Base-by-base conservation (phyloP, 2,888 invertebrate species). In the Helobdella robusta region DNA sequence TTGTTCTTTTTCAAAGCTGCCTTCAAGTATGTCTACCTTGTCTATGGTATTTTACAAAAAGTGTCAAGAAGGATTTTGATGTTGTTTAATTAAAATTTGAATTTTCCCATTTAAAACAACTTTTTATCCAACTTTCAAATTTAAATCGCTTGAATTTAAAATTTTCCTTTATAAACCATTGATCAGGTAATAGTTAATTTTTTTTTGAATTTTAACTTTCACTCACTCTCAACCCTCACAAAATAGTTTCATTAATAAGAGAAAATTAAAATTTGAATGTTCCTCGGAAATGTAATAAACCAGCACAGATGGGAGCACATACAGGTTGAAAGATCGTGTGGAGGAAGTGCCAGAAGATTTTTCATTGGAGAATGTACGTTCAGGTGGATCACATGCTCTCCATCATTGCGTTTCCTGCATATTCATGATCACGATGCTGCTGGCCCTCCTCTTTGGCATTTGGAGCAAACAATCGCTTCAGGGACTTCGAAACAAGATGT, bases 41-140 rank as follows among this genome's bases (percentile, higher is more conserved):
- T 93, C 69, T 93, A 92, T 77, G 94, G 90, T 56, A 92, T 91
- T 90, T 84, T 95, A 82, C 95, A 97, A 80, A 84, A 92, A n/a
- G 82, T 93, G 72, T 91, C 93, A 76, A 93, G 95, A 95, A 80
- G 86, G 85, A n/a, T n/a, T n/a, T n/a, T n/a, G n/a, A n/a, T n/a
- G n/a, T n/a, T n/a, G n/a, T n/a, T n/a, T n/a, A n/a, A n/a, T n/a
- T n/a, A n/a, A n/a, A n/a, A n/a, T n/a, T n/a, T n/a, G n/a, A n/a
- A n/a, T n/a, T n/a, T n/a, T n/a, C n/a, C n/a, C n/a, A n/a, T n/a
- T n/a, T n/a, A n/a, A n/a, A n/a, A n/a, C n/a, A n/a, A n/a, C n/a
- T n/a, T n/a, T n/a, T n/a, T n/a, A n/a, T n/a, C n/a, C n/a, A n/a
- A n/a, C n/a, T n/a, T n/a, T n/a, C n/a, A n/a, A n/a, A n/a, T n/a